Conservation (phyloP, 2,888 invertebrate genomes). For the Pteria penguin region DNA sequence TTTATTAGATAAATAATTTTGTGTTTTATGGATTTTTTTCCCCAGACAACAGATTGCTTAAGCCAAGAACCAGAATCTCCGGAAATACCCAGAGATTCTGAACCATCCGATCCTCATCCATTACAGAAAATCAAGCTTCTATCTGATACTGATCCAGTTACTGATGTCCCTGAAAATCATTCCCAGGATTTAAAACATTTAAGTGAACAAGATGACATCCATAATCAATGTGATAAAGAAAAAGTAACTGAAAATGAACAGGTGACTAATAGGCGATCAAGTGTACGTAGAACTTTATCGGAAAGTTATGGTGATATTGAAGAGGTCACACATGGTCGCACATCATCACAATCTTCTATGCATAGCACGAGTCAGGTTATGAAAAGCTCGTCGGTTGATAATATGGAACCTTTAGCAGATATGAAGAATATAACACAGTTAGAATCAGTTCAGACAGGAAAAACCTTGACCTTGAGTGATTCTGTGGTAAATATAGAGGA, state of each 20-base stretch:
- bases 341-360: background rate
- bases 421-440: slow-evolving; percentile 58
- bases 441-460: slow-evolving; percentile 65
- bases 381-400: background rate
- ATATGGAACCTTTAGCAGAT: slow-evolving; percentile 40
- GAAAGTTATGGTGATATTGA: background rate
- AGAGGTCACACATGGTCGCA: background rate
- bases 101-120: background rate
- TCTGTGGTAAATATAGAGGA: slow-evolving; percentile 64
- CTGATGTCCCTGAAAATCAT: background rate
- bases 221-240: slow-evolving; percentile 16
- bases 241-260: background rate
- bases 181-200: background rate
- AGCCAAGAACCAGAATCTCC: slow-evolving; percentile 1
- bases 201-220: slow-evolving; percentile 1
- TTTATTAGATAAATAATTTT: too few species aligned
- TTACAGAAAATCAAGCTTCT: background rate
- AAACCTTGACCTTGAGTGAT: slow-evolving; percentile 54
- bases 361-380: background rate
- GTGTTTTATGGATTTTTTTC: too few species aligned
- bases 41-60: background rate
- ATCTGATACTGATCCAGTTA: background rate
- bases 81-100: background rate
- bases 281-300: background rate
- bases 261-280: background rate